Evolutionary conservation across 1,140 invertebrate species (phyloP).

Genomic region (Arctopsyche grandis): DNA sequence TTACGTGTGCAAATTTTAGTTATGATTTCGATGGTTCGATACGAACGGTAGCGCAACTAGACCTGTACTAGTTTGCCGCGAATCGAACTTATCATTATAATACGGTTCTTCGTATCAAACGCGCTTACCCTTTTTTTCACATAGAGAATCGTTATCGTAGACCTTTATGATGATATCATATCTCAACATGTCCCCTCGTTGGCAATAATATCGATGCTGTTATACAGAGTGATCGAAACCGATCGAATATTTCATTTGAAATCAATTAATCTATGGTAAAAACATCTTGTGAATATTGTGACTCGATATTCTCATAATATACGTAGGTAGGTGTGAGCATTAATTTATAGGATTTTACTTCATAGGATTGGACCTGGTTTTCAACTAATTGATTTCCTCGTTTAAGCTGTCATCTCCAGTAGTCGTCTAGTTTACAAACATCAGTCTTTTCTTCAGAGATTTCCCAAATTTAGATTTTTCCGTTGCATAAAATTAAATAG

Average conservation of each 20-base stretch:
- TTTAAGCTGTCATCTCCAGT: no score
- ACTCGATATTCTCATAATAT: no score
- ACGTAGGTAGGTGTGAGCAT: no score
- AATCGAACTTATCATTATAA: constrained; percentile 44
- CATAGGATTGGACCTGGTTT: no score
- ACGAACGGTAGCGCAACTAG: constrained; percentile 11
- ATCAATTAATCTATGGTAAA: no score
- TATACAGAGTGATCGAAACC: constrained; percentile 1
- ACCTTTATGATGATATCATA: constrained; percentile 50
- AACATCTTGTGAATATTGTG: no score
- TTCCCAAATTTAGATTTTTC: no score
- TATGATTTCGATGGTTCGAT: not conserved
- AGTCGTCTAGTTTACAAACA: no score
- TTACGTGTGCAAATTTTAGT: not conserved
- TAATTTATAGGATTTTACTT: no score
- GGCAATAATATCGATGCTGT: constrained; percentile 43
- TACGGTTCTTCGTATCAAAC: constrained; percentile 48
- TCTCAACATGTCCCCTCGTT: constrained; percentile 44
- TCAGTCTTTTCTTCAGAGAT: no score
- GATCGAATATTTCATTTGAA: not conserved
- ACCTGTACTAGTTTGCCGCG: constrained; percentile 23
- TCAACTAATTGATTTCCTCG: no score
- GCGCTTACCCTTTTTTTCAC: constrained; percentile 51
- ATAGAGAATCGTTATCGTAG: constrained; percentile 47
- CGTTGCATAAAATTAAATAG: no score